A percentile compares a stretch with the other conserved stretches of the same genome.
These are phyloP conservation scores for human (Homo sapiens) DNA, from an alignment of 2,113 vertebrate species.

Conservation along the genomic window DNA sequence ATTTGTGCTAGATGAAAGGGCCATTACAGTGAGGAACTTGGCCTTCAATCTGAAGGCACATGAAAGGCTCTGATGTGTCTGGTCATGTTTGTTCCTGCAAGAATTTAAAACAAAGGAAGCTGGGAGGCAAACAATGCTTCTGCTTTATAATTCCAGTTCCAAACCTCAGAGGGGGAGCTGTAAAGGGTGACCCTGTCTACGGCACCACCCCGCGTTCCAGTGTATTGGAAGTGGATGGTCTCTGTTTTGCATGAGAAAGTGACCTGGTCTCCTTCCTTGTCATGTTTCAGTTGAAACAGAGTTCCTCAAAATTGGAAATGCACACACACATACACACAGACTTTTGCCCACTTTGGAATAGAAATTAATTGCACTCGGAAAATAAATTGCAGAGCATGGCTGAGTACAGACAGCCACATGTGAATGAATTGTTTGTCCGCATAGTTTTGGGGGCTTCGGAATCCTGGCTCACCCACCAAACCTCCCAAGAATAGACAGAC, in stretches of 20 bases:
- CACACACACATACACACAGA: not conserved
- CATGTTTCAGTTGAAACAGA: not conserved
- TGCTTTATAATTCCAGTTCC: not conserved
- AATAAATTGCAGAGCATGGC: not conserved
- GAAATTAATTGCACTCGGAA: not conserved
- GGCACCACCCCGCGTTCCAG: not conserved
- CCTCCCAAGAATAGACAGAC: fast-evolving
- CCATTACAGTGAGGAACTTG: conserved; percentile 28
- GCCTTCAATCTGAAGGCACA: conserved; percentile 66
- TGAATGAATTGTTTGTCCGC: not conserved
- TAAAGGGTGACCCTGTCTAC: fast-evolving
- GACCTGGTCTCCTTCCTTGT: not conserved
- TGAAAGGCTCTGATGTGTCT: conserved; percentile 44
- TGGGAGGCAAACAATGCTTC: not conserved
- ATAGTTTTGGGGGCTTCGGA: not conserved
- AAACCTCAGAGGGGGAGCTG: too few relatives aligned
- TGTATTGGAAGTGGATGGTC: fast-evolving
- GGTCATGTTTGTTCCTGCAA: conserved; percentile 46
- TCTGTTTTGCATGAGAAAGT: not conserved
- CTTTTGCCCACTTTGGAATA: not conserved
- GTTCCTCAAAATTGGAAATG: not conserved
- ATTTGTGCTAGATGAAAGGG: conserved; percentile 56
- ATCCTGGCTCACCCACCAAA: not conserved
- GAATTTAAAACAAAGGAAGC: conserved; percentile 71
- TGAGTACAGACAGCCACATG: fast-evolving